Evolutionary conservation across 2,888 invertebrate genomes (phyloP), one percentile per base, ranked within the genome.

Genomic region (Furcula furcula): DNA sequence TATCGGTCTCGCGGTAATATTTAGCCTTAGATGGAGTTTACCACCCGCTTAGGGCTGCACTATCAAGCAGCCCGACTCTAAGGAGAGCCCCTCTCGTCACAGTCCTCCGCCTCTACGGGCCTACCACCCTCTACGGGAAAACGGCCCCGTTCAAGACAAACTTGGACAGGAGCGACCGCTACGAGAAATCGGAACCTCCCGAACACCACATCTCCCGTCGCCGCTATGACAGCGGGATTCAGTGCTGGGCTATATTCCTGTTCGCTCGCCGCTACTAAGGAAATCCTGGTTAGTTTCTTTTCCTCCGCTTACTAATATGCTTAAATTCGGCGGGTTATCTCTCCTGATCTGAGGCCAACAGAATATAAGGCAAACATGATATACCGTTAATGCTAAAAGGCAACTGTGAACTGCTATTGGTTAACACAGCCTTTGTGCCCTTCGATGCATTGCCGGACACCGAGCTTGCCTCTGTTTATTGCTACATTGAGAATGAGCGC

Each of bases 231-330:
- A 65, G 66, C n/a, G n/a, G n/a, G n/a, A n/a, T n/a, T n/a, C n/a
- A n/a, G n/a, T n/a, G n/a, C n/a, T n/a, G n/a, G n/a, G n/a, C n/a
- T n/a, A n/a, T n/a, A n/a, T n/a, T n/a, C n/a, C n/a, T 75, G 75
- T 91, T 69, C 69, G 64, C 65, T 66, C 70, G 68, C 69, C 67
- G 69, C 69, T 73, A 72, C 71, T 70, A 50, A 60, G 71, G 69
- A 64, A 72, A 71, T 73, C 71, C 68, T 68, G 13, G 70, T 73
- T 69, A 69, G 72, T 92, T 92, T 92, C 90, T 92, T 92, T 92
- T 92, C 91, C 92, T 91, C 91, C 91, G 90, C 91, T 91, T 89
- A 92, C 72, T 92, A 79, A 92, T 91, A 92, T 92, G 91, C 91
- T 92, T 91, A 91, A 91, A 78, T 91, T 77, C 73, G 63, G 82